Base-by-base conservation (phyloP, 2,797 vertebrate genomes). In the Enteromius viviparus region DNA sequence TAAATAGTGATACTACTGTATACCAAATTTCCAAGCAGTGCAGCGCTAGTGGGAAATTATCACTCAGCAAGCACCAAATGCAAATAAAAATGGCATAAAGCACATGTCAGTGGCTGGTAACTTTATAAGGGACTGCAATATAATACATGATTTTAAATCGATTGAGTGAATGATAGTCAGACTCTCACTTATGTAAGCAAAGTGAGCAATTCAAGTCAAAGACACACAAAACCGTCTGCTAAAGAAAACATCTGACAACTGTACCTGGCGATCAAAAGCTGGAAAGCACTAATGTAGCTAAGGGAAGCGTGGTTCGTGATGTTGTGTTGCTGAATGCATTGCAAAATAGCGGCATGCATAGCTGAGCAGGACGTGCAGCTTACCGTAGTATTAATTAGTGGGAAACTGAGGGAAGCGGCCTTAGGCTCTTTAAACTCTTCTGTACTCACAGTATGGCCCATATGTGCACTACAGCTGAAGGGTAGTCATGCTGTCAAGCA, bases 341-440 rank as follows among this genome's bases (percentile, higher is more conserved):
- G 49, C 58, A 11, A 75, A 81, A 82, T 34, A 69, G 51, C 69
- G 62, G n/a, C 81, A 69, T 58, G 64, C 72, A 68, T 76, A 68
- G 62, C 23, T 45, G 49, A 83, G 72, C 81, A 69, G 74, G 34
- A 68, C 10, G 7, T 37, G 34, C 81, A 75, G 72, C 62, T 77
- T 76, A 83, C 51, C 6, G 37, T 70, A 66, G 21, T 72, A 78
- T 78, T 83, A 85, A 88, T 86, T 83, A 85, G 37, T 21, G 55
- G 14, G 47, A 86, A 81, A 72, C 49, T 23, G 23, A 77, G 70
- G 62, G 60, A 60, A 55, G 47, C 68, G 76, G 72, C 23, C 21
- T 45, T n/a, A 55, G 47, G 82, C 72, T 83, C 72, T 84, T 78
- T 66, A 87, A 55, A 80, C 65, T 29, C 53, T 69, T 78, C 70